A percentile compares a stretch with the other conserved stretches of the same genome.
These are phyloP conservation scores for Rhynchophorus ferrugineus DNA, from an alignment of 1,140 invertebrate genomes.

Conservation along the genomic window DNA sequence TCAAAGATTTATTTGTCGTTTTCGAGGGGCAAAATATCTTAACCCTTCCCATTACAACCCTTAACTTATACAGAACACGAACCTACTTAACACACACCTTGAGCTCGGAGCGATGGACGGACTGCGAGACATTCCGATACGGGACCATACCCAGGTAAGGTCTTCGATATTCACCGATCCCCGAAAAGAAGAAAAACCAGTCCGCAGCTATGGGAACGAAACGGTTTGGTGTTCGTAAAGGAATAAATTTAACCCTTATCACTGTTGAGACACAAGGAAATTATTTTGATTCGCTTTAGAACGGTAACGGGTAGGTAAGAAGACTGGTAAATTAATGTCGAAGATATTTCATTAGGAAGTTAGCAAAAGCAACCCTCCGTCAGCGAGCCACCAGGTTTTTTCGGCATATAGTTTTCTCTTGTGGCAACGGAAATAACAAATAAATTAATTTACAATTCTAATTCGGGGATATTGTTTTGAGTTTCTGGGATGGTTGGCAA, in stretches of 20 bases:
- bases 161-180: not conserved
- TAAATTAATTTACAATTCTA: not conserved
- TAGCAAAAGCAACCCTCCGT: too few relatives aligned
- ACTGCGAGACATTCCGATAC: not conserved
- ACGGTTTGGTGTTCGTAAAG: slow-evolving; percentile 10
- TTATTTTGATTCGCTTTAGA: slow-evolving; percentile 18
- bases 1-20: too few relatives aligned
- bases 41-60: too few relatives aligned
- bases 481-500: not conserved
- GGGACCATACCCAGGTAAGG: not conserved
- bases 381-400: too few relatives aligned
- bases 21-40: not conserved
- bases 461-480: not conserved
- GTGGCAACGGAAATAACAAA: too few relatives aligned
- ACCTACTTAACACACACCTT: not conserved
- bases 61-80: too few relatives aligned
- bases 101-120: not conserved
- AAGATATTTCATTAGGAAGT: slow-evolving; percentile 15
- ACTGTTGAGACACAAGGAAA: slow-evolving; percentile 22
- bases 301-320: slow-evolving; percentile 15
- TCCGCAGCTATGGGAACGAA: slow-evolving; percentile 18
- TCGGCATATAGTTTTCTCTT: too few relatives aligned
- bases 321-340: slow-evolving; percentile 11
- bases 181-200: slow-evolving; percentile 9
- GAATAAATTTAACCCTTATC: slow-evolving; percentile 23